Evolutionary conservation across 2,888 invertebrate species (phyloP).

Genomic region (Drosophila subsilvestris): DNA sequence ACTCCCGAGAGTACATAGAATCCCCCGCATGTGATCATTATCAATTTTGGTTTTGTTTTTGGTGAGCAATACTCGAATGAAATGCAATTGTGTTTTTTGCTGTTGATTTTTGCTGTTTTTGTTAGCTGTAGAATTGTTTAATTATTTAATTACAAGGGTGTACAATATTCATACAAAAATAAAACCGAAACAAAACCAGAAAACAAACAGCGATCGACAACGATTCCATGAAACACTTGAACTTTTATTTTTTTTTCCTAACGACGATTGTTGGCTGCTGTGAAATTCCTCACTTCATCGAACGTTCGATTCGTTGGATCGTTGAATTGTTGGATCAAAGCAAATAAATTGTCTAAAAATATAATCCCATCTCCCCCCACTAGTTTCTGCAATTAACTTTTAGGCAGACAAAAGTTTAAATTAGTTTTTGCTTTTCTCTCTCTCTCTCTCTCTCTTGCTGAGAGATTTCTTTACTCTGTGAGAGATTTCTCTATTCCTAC

Average conservation of each 20-base stretch:
- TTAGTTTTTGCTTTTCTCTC: slow-evolving; percentile 33
- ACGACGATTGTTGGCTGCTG: slow-evolving; percentile 37
- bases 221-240: slow-evolving; percentile 17
- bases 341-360: slow-evolving; percentile 67
- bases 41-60: slow-evolving; percentile 40
- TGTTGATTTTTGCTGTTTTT: slow-evolving; percentile 40
- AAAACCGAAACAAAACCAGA: not conserved
- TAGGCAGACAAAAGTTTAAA: slow-evolving; percentile 35
- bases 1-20: slow-evolving; percentile 27
- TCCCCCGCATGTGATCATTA: slow-evolving; percentile 60
- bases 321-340: slow-evolving; percentile 41
- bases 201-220: not conserved
- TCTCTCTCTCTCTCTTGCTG: slow-evolving; percentile 25
- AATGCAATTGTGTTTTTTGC: slow-evolving; percentile 50
- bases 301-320: slow-evolving; percentile 20
- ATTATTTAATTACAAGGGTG: slow-evolving; percentile 57
- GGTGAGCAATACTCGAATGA: slow-evolving; percentile 40
- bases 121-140: slow-evolving; percentile 29
- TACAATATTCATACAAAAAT: slow-evolving; percentile 57
- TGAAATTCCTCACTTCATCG: slow-evolving; percentile 48
- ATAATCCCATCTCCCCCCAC: slow-evolving; percentile 46
- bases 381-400: slow-evolving; percentile 52
- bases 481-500: slow-evolving; percentile 35
- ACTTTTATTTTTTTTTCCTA: slow-evolving; percentile 10
- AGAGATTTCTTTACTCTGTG: slow-evolving; percentile 15